Evolutionary conservation across 2,797 vertebrate genomes (phyloP), one percentile per base, ranked within the genome.

Genomic region (Heliangelus exortis): DNA sequence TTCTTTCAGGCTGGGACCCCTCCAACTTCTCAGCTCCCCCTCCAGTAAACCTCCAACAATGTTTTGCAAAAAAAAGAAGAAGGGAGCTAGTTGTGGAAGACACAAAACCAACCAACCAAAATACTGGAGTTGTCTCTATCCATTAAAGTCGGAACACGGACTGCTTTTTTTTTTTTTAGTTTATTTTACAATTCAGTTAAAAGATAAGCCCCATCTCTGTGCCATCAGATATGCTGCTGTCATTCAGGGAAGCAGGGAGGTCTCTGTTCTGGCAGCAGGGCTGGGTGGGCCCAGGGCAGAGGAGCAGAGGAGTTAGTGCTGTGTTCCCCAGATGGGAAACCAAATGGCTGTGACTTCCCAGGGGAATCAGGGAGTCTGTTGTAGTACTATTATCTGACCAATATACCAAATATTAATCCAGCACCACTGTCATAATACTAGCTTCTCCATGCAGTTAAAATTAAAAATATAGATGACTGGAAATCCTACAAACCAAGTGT

Each of bases 401-500:
- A 45, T 25, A n/a, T 33, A 84, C 53, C 66, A 86, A 8, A 51
- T 61, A 80, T 26, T 89, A 71, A 1, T 53, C 62, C 84, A 66
- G 51, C 57, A 62, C 51, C 59, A 25, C 82, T 85, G 73, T 33
- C 53, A 62, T 34, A 68, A 68, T 16, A 6, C 54, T 33, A 18
- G 43, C 58, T 84, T 63, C 74, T 91, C 59, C 55, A 23, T 18
- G 66, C 85, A 88, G 84, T 86, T 81, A 47, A 48, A 82, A 72
- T 86, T 72, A 90, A 93, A 94, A 82, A 48, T 20, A n/a, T 1
- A 58, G 74, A 87, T 65, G 83, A 57, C 55, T 68, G 22, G 87
- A 95, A 88, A 79, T 51, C 85, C 87, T 81, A 17, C 92, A 58
- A 39, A 39, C 73, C 76, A 14, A 51, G 92, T 33, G 79, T 76